A percentile compares a stretch with the other conserved stretches of the same genome.
Conservation (phyloP, 2,797 vertebrate genomes). For the Phalloptychus januarius region DNA sequence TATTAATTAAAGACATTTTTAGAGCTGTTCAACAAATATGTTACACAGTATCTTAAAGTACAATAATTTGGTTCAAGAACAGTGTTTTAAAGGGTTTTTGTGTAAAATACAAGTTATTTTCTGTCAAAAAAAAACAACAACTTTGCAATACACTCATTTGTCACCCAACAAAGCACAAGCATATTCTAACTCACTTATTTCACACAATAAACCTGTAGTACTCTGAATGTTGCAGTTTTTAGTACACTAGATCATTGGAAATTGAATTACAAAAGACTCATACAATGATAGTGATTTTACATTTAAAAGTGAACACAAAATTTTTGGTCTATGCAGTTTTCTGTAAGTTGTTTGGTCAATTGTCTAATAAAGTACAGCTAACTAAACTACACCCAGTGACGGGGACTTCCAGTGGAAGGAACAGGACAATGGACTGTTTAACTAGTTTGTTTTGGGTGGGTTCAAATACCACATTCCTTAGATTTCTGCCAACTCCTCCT, state of each 20-base stretch:
- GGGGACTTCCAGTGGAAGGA: constrained; percentile 22
- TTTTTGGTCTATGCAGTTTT: not conserved
- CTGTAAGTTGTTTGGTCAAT: not conserved
- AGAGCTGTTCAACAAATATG: not conserved
- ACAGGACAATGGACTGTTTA: constrained; percentile 53
- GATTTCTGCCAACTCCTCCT: constrained; percentile 37
- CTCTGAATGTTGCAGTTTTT: not conserved
- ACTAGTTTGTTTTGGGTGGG: constrained; percentile 35
- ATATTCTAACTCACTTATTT: constrained; percentile 31
- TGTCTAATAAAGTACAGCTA: not conserved
- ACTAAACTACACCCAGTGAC: not conserved
- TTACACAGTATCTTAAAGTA: not conserved
- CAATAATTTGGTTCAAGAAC: not conserved
- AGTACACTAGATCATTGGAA: not conserved
- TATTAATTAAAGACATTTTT: not conserved
- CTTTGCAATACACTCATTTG: not conserved
- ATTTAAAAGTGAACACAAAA: constrained; percentile 9
- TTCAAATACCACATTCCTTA: constrained; percentile 50
- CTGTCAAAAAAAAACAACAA: not conserved
- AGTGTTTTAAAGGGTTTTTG: not conserved
- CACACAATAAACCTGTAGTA: constrained; percentile 36
- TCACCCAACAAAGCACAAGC: not conserved
- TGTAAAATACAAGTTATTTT: not conserved
- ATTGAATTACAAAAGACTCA: not conserved
- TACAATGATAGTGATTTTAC: not conserved